Evolutionary conservation across 2,113 vertebrate species (phyloP), one percentile per base, ranked within the genome.

Genomic region (Chauna torquata): DNA sequence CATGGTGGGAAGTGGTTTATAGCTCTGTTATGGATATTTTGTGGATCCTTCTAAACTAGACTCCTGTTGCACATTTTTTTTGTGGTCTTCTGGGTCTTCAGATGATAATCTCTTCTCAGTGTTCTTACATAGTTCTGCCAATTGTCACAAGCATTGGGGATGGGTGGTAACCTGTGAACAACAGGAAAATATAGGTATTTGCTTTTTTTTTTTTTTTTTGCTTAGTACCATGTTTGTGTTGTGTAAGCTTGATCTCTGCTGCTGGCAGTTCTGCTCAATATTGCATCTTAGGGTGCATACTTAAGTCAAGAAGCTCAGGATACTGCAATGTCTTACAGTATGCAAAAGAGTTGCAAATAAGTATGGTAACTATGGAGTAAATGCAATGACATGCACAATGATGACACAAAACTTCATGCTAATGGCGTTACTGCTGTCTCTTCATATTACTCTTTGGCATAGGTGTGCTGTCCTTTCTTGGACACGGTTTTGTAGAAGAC

Each of bases 21-120:
- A 82, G 15, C 7, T 69, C 11, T 34, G 30, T 58, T 30, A 50
- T 19, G 7, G 5, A 18, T 64, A 8, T 55, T 83, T 38, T 66
- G 15, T 65, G 24, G 9, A 22, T 79, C 18, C 17, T 85, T 77
- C 17, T 54, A 49, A 83, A 40, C 16, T 38, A 28, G 47, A 36
- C 5, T 20, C 13, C 5, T 54, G 0, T 40, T 79, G 16, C 5
- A 25, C 0, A 0, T 10, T 85, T 45, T 90, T 90, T 34, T 23
- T 40, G 14, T 68, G 10, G n/a, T 55, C 12, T 74, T 59, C 8
- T 20, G 20, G 24, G 32, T 38, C 32, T 25, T 55, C 20, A 38
- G 16, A 19, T 72, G 13, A 34, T 49, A 23, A n/a, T 70, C 3
- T 70, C 12, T 50, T 16, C 18, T 55, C 40, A 70, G 5, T 70